Percentiles rank a stretch among this genome's conserved stretches.
phyloP scores from a whole-genome alignment of 23 tunicate species.

The Oikopleura dioica region DNA sequence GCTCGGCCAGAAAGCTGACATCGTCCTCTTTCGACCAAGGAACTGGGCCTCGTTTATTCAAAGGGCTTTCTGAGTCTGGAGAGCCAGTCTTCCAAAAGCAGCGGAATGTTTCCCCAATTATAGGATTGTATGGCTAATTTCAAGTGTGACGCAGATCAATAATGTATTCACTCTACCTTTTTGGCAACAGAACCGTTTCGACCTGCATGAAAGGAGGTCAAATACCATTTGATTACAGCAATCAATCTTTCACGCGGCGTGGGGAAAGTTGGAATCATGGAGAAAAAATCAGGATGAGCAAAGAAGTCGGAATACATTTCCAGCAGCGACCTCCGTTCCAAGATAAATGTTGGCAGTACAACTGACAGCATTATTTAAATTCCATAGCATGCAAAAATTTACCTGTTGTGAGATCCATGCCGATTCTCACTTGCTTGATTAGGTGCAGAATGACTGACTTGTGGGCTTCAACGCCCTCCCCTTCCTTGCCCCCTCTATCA shows the following conservation, averaged over 20 bases:
- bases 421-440: constrained; percentile 59
- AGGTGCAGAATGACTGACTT: constrained; percentile 64
- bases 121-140: constrained; percentile 64
- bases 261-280: constrained; percentile 27
- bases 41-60: constrained; percentile 30
- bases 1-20: constrained; percentile 51
- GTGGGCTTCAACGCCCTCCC: constrained; percentile 34
- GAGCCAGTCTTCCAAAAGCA: constrained; percentile 29
- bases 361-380: constrained; percentile 10
- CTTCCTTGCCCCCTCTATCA: neutral
- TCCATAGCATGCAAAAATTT: neutral
- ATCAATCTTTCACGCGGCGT: constrained; percentile 61
- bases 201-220: constrained; percentile 77
- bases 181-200: constrained; percentile 81
- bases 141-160: neutral
- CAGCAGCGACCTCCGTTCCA: constrained; percentile 56
- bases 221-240: constrained; percentile 43
- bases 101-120: constrained; percentile 65
- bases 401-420: constrained; percentile 80
- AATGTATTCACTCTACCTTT: constrained; percentile 14
- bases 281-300: constrained; percentile 54
- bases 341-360: constrained; percentile 69
- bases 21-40: constrained; percentile 70
- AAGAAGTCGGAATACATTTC: constrained; percentile 98
- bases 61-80: neutral